A percentile compares a stretch with the other conserved stretches of the same genome.
Evolutionary conservation across 2,113 vertebrate genomes (phyloP).

Genomic region (Lipotes vexillifer): DNA sequence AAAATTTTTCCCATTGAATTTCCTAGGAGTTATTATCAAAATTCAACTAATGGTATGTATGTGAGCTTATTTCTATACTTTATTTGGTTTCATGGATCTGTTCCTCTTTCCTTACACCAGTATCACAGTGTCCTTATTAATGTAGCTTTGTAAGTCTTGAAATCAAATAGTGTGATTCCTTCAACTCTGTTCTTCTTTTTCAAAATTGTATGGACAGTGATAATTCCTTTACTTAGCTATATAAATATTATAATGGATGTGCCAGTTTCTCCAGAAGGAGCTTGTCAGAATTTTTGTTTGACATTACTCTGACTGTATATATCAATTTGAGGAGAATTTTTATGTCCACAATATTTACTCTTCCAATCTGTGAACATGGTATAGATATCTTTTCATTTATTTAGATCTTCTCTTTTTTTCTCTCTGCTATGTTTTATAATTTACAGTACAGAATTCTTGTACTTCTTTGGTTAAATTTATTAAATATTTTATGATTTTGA

Average conservation of each 20-base stretch:
- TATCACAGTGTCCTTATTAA: background rate
- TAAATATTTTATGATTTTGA: background rate
- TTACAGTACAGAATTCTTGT: background rate
- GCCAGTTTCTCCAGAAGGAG: background rate
- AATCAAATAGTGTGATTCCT: background rate
- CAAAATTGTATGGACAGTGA: background rate
- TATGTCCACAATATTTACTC: background rate
- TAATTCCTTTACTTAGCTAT: background rate
- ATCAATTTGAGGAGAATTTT: background rate
- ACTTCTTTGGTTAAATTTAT: background rate
- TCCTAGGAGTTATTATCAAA: background rate
- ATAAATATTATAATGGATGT: background rate
- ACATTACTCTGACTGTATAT: background rate
- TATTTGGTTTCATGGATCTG: background rate
- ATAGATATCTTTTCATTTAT: background rate
- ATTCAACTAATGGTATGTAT: background rate
- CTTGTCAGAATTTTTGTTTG: background rate
- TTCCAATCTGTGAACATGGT: background rate
- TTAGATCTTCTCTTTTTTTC: background rate
- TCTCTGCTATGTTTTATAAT: background rate
- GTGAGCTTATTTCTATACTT: background rate
- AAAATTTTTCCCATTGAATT: background rate
- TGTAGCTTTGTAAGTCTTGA: background rate
- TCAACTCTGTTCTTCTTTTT: background rate
- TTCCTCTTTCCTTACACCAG: background rate